Evolutionary conservation across 1,140 invertebrate genomes (phyloP), one percentile per base, ranked within the genome.

Genomic region (Sarcophaga bullata): DNA sequence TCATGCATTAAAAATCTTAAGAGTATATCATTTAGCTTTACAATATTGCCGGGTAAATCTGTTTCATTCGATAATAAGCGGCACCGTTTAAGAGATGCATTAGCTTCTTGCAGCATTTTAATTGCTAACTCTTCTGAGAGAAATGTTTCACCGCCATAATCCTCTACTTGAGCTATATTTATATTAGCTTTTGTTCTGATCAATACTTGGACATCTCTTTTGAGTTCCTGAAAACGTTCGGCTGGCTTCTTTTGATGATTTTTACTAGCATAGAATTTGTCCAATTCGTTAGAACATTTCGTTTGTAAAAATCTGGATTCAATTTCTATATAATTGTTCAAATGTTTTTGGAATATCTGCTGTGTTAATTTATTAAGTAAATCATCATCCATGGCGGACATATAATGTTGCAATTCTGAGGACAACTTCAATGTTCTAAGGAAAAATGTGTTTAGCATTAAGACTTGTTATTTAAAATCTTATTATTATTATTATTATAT

Each of bases 131-230:
- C 97, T 90, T 99, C 98, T 0, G 97, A 98, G 3, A 99, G 92
- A 90, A 99, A 99, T 0, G 97, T 99, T 91, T 99, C 98, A 0
- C 98, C 98, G 3, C 97, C 97, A 90, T 98, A 98, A 90, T 98
- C 97, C 90, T 99, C 98, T 82, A 97, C 96, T 88, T 96, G 95
- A 6, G 96, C 96, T 84, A 98, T 97, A 87, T 98, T 98, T 62
- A 98, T 96, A 86, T 98, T 98, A 0, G 97, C 96, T 82, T 96
- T 93, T 3, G 95, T 96, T 2, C 96, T 96, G 84, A 99, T 95
- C 6, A 97, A 95, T 9, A 97, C 97, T 92, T 99, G 97, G 80
- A 99, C 91, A 88, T 99, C 98, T 83, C 98, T 92, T 25, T 96
- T 93, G 11, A 99, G 92, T 84, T 99, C 98, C 91, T 98, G 96